Evolutionary conservation across 2,113 vertebrate genomes (phyloP).

Genomic region (Dissostichus mawsoni): DNA sequence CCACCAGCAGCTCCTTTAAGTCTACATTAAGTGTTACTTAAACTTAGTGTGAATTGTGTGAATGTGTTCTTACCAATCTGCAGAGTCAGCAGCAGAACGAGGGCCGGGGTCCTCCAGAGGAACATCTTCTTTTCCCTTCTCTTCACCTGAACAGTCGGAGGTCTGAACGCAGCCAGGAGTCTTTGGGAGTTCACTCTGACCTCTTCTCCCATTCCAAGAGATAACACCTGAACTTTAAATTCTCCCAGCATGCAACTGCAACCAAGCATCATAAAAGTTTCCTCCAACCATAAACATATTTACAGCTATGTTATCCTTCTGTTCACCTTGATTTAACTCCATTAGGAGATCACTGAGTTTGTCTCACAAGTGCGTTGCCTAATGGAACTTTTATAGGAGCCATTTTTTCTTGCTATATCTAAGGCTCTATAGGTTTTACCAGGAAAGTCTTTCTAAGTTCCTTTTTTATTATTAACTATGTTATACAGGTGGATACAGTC

Average conservation of each 20-base stretch:
- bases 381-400: neutral
- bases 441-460: too few relatives aligned
- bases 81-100: constrained; percentile 61
- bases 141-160: constrained; percentile 24
- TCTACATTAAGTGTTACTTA: neutral
- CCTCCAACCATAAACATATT: neutral
- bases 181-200: constrained; percentile 20
- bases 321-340: neutral
- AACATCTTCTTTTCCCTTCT: constrained; percentile 43
- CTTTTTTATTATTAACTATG: too few relatives aligned
- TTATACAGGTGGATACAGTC: too few relatives aligned
- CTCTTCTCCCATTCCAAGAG: constrained; percentile 25
- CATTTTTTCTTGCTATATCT: too few relatives aligned
- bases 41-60: neutral
- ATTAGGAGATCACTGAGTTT: neutral
- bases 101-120: neutral
- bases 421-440: too few relatives aligned
- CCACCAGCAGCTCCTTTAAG: neutral
- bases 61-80: constrained; percentile 62
- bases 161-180: constrained; percentile 15
- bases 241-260: constrained; percentile 56
- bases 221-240: constrained; percentile 84
- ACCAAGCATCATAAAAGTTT: constrained; percentile 54
- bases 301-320: too few relatives aligned
- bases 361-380: neutral